These are phyloP conservation scores for Arge pagana DNA, from an alignment of 2,888 invertebrate species.

Conservation along the genomic window DNA sequence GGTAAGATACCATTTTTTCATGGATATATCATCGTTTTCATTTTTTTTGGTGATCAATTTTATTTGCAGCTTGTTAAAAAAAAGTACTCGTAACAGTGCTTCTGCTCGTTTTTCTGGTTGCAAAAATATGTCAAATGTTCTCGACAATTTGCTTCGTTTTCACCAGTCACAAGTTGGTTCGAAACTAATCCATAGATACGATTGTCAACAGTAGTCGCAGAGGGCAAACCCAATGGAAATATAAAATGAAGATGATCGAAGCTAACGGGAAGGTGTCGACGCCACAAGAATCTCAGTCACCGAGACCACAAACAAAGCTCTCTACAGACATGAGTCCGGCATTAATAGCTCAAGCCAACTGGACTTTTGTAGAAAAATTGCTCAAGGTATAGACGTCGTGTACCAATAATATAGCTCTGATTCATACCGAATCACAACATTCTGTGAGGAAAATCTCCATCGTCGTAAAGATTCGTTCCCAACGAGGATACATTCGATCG, in stretches of 20 bases:
- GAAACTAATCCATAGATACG: neutral
- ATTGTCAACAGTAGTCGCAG: constrained; percentile 45
- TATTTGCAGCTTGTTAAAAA: neutral
- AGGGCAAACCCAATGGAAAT: constrained; percentile 56
- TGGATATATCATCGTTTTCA: constrained; percentile 1
- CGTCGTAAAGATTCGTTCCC: constrained; percentile 11
- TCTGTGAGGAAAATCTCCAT: constrained; percentile 4
- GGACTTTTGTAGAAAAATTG: constrained; percentile 96
- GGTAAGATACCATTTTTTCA: constrained; percentile 44
- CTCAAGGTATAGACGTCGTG: constrained; percentile 86
- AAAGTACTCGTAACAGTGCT: neutral
- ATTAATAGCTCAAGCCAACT: constrained; percentile 93
- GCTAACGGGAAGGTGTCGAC: constrained; percentile 48
- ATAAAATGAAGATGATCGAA: constrained; percentile 56
- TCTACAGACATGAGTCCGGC: constrained; percentile 80
- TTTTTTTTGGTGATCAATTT: neutral
- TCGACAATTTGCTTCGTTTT: too few relatives aligned
- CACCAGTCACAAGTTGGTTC: too few relatives aligned
- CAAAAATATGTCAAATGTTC: too few relatives aligned
- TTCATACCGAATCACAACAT: constrained; percentile 1
- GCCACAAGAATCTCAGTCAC: constrained; percentile 54
- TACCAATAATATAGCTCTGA: neutral
- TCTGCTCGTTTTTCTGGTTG: neutral
- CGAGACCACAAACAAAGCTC: constrained; percentile 60
- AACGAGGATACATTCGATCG: too few relatives aligned